Percentiles rank a stretch among this genome's conserved stretches.
Evolutionary conservation across 2,113 vertebrate species (phyloP).

Genomic region (Eptesicus fuscus): DNA sequence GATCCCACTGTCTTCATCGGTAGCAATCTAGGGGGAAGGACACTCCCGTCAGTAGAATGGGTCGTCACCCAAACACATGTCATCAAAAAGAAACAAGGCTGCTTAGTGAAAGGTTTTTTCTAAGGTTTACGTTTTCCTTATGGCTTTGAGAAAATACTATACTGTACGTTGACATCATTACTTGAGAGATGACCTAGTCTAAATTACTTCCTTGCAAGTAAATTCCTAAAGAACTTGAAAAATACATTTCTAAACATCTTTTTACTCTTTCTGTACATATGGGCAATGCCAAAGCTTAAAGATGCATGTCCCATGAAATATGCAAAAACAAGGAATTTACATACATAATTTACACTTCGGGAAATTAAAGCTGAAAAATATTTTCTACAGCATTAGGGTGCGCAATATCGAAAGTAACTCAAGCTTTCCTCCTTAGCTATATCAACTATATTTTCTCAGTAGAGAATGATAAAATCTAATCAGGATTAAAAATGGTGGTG

Average conservation of each 20-base stretch:
- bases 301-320: conserved; percentile 73
- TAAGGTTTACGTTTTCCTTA: neutral
- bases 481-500: conserved; percentile 71
- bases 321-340: conserved; percentile 75
- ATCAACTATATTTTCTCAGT: conserved; percentile 77
- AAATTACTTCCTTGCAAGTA: neutral
- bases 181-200: neutral
- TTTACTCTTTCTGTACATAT: conserved; percentile 80
- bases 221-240: neutral
- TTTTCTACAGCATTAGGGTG: conserved; percentile 75
- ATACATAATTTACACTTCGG: conserved; percentile 80
- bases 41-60: conserved; percentile 39
- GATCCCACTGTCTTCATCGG: conserved; percentile 96
- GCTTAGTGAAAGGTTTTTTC: neutral
- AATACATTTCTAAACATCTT: conserved; percentile 73
- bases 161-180: neutral
- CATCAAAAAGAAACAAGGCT: neutral
- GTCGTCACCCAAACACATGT: neutral
- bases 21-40: conserved; percentile 89
- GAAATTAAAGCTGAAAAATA: conserved; percentile 74
- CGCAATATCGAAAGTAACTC: conserved; percentile 77
- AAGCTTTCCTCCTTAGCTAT: conserved; percentile 66
- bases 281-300: conserved; percentile 81
- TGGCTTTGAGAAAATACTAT: neutral
- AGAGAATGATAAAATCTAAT: conserved; percentile 68